These are phyloP conservation scores for Amphiprion ocellaris DNA, from an alignment of 2,113 vertebrate species.

Conservation along the genomic window DNA sequence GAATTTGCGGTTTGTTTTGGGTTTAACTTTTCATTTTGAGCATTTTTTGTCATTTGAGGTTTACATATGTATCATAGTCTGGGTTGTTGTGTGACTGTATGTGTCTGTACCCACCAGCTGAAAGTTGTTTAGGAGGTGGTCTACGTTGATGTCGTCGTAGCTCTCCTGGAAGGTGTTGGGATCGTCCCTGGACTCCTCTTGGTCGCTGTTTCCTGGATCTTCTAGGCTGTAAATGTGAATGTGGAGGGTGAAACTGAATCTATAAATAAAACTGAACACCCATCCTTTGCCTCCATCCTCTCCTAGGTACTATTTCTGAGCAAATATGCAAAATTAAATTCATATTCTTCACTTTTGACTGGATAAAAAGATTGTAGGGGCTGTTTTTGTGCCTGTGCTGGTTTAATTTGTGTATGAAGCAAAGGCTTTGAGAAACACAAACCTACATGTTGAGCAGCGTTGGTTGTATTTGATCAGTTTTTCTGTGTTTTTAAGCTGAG, in stretches of 20 bases:
- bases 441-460: no score
- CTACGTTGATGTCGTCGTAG: conserved; percentile 86
- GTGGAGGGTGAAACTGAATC: not conserved
- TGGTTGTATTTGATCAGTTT: no score
- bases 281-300: no score
- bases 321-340: no score
- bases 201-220: conserved; percentile 83
- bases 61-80: not conserved
- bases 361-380: no score
- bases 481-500: no score
- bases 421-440: no score
- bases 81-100: not conserved
- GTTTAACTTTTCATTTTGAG: not conserved
- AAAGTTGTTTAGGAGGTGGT: conserved; percentile 87
- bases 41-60: not conserved
- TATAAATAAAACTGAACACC: not conserved
- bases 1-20: no score
- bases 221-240: conserved; percentile 83
- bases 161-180: conserved; percentile 87
- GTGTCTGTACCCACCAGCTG: conserved; percentile 85
- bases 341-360: no score
- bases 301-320: no score
- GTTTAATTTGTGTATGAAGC: no score
- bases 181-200: conserved; percentile 87
- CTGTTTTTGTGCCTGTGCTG: no score